Evolutionary conservation across 2,113 vertebrate species (phyloP), one percentile per base, ranked within the genome.

Genomic region (Calypte anna): DNA sequence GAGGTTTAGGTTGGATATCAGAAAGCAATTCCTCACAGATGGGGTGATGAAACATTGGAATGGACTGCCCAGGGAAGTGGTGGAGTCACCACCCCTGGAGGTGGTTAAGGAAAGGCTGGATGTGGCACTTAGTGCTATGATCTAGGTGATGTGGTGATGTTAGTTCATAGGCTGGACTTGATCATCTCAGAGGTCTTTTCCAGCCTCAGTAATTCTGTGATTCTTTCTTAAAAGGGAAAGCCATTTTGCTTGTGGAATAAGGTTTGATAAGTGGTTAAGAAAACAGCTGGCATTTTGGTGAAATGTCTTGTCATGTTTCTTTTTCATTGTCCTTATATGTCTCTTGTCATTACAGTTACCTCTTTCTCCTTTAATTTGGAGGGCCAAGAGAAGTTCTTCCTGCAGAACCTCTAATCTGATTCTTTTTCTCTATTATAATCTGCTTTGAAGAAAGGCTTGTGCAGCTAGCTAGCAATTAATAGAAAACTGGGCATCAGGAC

Each of bases 211-310:
- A 40, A 40, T 40, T 40, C 40, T 40, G 40, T 40, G 40, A 40
- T 38, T 67, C 24, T 51, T 88, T 51, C 46, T 23, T 77, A 9
- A 59, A 69, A 77, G 9, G 12, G 25, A 69, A 33, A 12, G 4
- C 7, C 9, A 3, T 64, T 59, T 20, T 61, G 30, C 28, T 72
- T 0, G 0, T 68, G 31, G 62, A 82, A 12, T 14, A 58, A 36
- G 8, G 10, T 43, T 76, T 82, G 11, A 21, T 43, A 38, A 55
- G 5, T 59, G 62, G 13, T 28, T 58, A 33, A 78, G 38, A 7
- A 50, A 63, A 66, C 62, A 16, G 10, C 0, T 17, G 53, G 13
- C 8, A 10, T 81, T 90, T 16, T 53, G 53, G 8, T 61, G 14
- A 63, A 36, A 7, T 40, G 9, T 75, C 9, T 67, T 77, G 30